These are phyloP conservation scores for Regulus satrapa DNA, from an alignment of 2,113 vertebrate species.

Conservation along the genomic window DNA sequence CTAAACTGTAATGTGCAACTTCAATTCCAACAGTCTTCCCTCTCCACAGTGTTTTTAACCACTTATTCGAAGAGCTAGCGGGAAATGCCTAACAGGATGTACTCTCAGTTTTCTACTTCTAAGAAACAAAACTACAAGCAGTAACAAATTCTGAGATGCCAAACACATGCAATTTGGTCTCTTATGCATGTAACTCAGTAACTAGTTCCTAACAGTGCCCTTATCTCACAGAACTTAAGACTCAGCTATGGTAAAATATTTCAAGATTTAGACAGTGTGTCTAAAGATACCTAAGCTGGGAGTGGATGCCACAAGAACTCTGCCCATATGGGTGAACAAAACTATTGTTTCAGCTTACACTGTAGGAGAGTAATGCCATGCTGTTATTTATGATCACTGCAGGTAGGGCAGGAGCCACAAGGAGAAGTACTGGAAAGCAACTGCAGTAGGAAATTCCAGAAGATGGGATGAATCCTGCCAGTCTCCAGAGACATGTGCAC, in stretches of 20 bases:
- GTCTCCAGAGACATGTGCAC: rapidly evolving
- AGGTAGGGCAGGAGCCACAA: not conserved
- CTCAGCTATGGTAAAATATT: not conserved
- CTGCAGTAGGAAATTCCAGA: not conserved
- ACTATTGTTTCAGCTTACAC: not conserved
- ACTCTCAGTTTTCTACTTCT: not conserved
- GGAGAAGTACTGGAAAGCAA: not conserved
- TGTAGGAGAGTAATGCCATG: not conserved
- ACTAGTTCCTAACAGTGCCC: not conserved
- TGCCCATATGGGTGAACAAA: not conserved
- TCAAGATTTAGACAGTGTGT: not conserved
- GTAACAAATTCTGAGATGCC: not conserved
- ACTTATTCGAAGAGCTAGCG: not conserved
- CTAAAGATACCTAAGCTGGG: not conserved
- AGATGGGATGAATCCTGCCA: not conserved
- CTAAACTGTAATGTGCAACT: not conserved
- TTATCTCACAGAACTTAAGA: not conserved
- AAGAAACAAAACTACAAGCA: not conserved
- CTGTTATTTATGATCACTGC: not conserved
- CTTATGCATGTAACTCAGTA: not conserved
- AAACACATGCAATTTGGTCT: not conserved
- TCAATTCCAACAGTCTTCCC: not conserved
- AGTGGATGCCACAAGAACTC: not conserved
- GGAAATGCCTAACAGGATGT: not conserved
- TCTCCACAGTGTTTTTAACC: not conserved